phyloP scores from a whole-genome alignment of 1,140 invertebrate species.

The Condylostylus longicornis region DNA sequence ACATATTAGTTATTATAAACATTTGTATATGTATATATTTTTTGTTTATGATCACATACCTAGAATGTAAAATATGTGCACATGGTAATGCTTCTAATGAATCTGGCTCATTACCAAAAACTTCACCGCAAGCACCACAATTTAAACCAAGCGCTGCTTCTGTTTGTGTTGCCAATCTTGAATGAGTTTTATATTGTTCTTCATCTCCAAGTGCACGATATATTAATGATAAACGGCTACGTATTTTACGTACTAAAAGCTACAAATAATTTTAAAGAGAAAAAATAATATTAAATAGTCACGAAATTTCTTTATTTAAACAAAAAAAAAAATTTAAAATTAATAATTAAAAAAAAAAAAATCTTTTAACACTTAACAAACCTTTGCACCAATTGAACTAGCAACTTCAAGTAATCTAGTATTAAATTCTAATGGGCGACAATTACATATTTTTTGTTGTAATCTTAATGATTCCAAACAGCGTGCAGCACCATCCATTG shows the following conservation, averaged over 20 bases:
- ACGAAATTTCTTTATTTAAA: too few relatives aligned
- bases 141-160: constrained; percentile 57
- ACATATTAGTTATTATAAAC: too few relatives aligned
- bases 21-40: too few relatives aligned
- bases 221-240: constrained; percentile 56
- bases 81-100: constrained; percentile 64
- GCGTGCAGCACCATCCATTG: constrained; percentile 68
- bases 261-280: constrained; percentile 24
- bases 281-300: neutral
- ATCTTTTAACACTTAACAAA: constrained; percentile 17
- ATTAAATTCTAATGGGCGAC: constrained; percentile 67
- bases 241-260: constrained; percentile 61
- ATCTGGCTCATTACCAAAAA: constrained; percentile 56
- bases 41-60: constrained; percentile 40
- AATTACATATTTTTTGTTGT: constrained; percentile 71
- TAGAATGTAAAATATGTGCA: constrained; percentile 68
- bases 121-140: constrained; percentile 59
- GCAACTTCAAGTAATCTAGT: constrained; percentile 63
- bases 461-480: constrained; percentile 56
- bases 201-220: constrained; percentile 66
- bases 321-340: neutral
- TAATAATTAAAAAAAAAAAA: constrained; percentile 1
- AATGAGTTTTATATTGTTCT: constrained; percentile 57
- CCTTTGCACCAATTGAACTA: constrained; percentile 64
- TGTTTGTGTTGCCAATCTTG: constrained; percentile 48